phyloP scores from a whole-genome alignment of 1,140 invertebrate genomes.

The Babylonia areolata region DNA sequence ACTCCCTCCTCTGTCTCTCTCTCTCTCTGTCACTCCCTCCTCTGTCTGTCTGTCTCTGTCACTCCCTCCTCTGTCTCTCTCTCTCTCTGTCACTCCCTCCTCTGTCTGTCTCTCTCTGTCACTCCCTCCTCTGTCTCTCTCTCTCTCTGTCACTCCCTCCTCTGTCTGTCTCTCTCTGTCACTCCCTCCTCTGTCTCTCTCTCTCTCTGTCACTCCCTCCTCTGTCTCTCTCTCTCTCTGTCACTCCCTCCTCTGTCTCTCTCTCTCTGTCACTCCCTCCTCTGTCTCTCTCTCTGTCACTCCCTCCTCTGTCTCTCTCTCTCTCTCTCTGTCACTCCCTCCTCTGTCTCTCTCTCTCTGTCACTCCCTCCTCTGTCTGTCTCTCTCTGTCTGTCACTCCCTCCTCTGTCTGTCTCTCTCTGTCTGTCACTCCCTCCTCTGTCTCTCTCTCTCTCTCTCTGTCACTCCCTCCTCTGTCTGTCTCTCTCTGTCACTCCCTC shows the following conservation, averaged over 20 bases:
- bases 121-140: not conserved
- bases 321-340: not conserved
- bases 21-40: not conserved
- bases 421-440: too few relatives aligned
- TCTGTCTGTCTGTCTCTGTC: not conserved
- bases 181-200: too few relatives aligned
- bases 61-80: not conserved
- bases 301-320: not conserved
- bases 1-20: not conserved
- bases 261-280: not conserved
- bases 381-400: not conserved
- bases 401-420: not conserved
- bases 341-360: not conserved
- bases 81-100: not conserved
- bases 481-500: too few relatives aligned
- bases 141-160: not conserved
- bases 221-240: constrained; percentile 1
- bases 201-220: not conserved
- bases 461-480: too few relatives aligned
- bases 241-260: not conserved
- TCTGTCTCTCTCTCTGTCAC: not conserved
- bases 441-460: too few relatives aligned
- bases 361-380: not conserved
- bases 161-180: not conserved
- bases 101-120: not conserved